Base-by-base conservation (phyloP, 35 echinoderm and acorn worm species). In the Diadema setosum region DNA sequence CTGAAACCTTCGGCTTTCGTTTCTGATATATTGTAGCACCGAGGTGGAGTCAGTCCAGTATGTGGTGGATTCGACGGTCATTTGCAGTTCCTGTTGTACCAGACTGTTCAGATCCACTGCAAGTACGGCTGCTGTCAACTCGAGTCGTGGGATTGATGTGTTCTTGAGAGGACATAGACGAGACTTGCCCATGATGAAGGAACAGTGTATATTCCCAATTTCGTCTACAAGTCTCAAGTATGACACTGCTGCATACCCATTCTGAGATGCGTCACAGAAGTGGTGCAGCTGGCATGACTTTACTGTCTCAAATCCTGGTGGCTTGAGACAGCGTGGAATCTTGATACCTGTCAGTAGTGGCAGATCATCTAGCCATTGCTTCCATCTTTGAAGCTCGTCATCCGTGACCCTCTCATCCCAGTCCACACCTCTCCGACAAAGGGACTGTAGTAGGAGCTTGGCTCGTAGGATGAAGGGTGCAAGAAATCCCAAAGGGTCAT, bases 181-280 rank as follows among this genome's bases (percentile, higher is more conserved):
- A 12, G 61, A 37, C 31, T 87, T 87, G 8, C 63, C 44, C 85
- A 87, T 87, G 1, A 94, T 65, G 39, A 94, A 86, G 5, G 52
- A 81, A 32, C 87, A 94, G 46, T 80, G 63, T 4, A 86, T 75
- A 24, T 81, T 37, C 5, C 70, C 87, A 21, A 45, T 8, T 5
- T 17, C 23, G 32, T 49, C 45, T 41, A 61, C 42, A 2, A 65
- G 42, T 11, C 49, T 52, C 5, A 90, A 24, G 75, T 90, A 82
- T 0, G 50, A 49, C 11, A 90, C 74, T 25, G 87, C 75, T 5
- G 20, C 64, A 81, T 94, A 94, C 20, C 87, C 87, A 29, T 16
- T 41, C 39, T 90, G 40, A 3, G 81, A 80, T 29, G 92, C 91
- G 55, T 88, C 91, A 31, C 43, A 82, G 65, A 85, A 88, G 43